Conservation (phyloP, 2,797 vertebrate genomes). For the Darevskia mixta region DNA sequence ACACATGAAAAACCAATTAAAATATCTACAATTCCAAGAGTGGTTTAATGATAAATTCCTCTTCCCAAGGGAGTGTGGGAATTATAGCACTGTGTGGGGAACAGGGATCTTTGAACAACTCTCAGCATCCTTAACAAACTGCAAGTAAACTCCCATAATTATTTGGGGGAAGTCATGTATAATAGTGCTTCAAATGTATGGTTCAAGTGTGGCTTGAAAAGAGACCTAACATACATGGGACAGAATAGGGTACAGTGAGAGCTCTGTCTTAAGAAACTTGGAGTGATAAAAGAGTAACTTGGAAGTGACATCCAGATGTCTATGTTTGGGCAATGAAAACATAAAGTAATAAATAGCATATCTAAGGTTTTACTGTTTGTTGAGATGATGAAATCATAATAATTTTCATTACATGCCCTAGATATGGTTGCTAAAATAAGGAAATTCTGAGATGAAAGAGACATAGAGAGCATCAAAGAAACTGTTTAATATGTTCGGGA, state of each 20-base stretch:
- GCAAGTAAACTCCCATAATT: no score
- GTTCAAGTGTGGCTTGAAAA: no score
- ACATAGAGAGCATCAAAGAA: constrained; percentile 45
- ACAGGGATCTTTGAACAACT: no score
- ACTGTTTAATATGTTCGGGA: constrained; percentile 43
- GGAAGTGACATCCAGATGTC: neutral
- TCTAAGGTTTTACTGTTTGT: constrained; percentile 9
- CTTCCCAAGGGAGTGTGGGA: no score
- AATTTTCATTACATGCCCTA: constrained; percentile 27
- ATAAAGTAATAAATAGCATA: neutral
- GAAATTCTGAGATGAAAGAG: constrained; percentile 39
- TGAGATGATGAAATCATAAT: constrained; percentile 31
- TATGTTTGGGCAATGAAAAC: neutral
- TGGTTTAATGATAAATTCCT: no score
- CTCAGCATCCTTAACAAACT: no score
- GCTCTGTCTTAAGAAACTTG: neutral
- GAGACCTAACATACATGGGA: neutral
- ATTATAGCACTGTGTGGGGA: no score
- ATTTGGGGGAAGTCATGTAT: no score
- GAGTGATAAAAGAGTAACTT: neutral
- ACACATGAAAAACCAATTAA: no score
- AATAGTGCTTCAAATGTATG: no score
- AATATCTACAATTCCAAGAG: no score
- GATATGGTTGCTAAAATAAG: constrained; percentile 11
- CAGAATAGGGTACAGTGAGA: neutral